Percentiles rank a stretch among this genome's conserved stretches.
phyloP scores from a whole-genome alignment of 2,797 vertebrate genomes.

The Pangasius djambal region DNA sequence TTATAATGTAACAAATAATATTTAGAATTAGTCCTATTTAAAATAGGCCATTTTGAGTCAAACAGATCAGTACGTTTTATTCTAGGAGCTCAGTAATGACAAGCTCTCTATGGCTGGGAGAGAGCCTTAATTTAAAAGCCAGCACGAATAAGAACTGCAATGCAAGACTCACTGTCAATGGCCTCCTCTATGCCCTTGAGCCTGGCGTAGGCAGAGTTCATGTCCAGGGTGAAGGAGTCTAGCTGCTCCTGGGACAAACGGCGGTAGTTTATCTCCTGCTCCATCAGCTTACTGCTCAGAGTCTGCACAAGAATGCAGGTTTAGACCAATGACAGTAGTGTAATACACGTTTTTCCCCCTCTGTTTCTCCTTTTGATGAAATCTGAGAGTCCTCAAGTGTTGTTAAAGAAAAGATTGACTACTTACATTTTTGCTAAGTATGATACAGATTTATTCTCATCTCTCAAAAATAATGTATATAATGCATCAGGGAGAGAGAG shows the following conservation, averaged over 20 bases:
- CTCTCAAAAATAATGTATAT: background rate
- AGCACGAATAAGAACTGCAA: background rate
- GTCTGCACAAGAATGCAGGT: conserved; percentile 70
- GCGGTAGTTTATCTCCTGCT: conserved; percentile 86
- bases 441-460: background rate
- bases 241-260: conserved; percentile 91
- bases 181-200: conserved; percentile 94
- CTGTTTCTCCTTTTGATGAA: background rate
- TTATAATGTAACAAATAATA: background rate
- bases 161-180: conserved; percentile 85
- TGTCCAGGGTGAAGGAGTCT: conserved; percentile 93
- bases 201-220: conserved; percentile 90
- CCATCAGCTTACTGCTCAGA: conserved; percentile 83
- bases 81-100: background rate
- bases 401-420: background rate
- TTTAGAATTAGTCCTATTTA: background rate
- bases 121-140: background rate
- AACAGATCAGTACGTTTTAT: background rate
- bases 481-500: background rate
- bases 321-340: background rate
- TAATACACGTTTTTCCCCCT: background rate
- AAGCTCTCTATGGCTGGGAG: background rate
- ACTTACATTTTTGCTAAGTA: background rate
- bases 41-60: background rate
- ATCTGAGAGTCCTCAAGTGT: background rate